These are phyloP conservation scores for Eufriesea mexicana DNA, from an alignment of 1,140 invertebrate species.

Conservation along the genomic window DNA sequence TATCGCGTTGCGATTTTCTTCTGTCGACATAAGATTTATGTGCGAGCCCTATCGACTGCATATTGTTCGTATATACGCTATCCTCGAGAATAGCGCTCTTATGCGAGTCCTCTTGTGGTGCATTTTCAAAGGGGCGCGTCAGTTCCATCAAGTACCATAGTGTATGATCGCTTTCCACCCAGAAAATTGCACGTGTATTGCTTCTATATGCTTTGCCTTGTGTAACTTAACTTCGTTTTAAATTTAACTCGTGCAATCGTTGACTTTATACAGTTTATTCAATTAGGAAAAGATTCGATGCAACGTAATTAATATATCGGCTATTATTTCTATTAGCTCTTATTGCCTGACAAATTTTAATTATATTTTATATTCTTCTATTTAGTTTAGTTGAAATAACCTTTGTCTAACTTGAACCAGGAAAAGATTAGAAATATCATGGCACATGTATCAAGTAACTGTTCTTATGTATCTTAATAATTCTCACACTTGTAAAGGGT, in stretches of 20 bases:
- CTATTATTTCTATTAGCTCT: too few relatives aligned
- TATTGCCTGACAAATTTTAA: too few relatives aligned
- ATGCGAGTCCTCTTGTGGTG: slow-evolving; percentile 7
- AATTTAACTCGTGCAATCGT: neutral
- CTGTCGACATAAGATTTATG: slow-evolving; percentile 9
- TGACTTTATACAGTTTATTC: too few relatives aligned
- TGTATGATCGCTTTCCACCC: neutral
- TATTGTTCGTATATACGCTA: slow-evolving; percentile 3
- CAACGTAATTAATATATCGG: too few relatives aligned
- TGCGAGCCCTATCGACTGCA: neutral
- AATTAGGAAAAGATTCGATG: too few relatives aligned
- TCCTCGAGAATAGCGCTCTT: slow-evolving; percentile 4
- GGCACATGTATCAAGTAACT: too few relatives aligned
- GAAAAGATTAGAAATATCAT: too few relatives aligned
- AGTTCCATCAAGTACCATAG: neutral
- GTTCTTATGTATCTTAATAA: too few relatives aligned
- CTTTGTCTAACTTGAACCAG: too few relatives aligned
- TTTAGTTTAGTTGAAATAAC: too few relatives aligned
- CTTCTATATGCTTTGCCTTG: neutral
- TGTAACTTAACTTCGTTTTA: neutral
- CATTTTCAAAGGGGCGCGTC: slow-evolving; percentile 19
- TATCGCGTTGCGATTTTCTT: neutral
- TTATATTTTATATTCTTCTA: too few relatives aligned
- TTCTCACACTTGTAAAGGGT: too few relatives aligned
- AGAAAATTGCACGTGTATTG: neutral